Evolutionary conservation across 2,113 vertebrate genomes (phyloP), one percentile per base, ranked within the genome.

Genomic region (Spea bombifrons): DNA sequence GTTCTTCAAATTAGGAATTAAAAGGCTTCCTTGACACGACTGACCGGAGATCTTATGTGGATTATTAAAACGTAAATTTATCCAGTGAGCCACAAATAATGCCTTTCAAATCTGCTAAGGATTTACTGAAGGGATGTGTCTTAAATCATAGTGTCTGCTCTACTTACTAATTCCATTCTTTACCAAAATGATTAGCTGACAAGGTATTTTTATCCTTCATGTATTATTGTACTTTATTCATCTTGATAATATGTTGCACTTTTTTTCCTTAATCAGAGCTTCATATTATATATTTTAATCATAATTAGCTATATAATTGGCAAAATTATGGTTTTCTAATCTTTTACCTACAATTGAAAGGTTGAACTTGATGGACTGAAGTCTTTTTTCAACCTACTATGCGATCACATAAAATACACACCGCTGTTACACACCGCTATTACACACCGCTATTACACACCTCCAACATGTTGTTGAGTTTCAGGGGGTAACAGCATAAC

Each of bases 21-120:
- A 46, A 69, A 68, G 44, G 66, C 30, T 69, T 55, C 55, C 52
- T 66, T 68, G 17, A 13, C 15, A 16, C 17, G 16, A 7, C 17
- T 67, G 57, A 48, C 66, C 61, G 43, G 49, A 52, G 52, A 68
- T 69, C 69, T 61, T 59, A 69, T 68, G n/a, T 9, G 67, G 63
- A 46, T 76, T 69, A 61, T 16, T 43, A n/a, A 47, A 64, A 17
- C 17, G 52, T 68, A 76, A 69, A 76, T 76, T 30, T 76, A 68
- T 55, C 64, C 15, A 12, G 1, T 57, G 49, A 55, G 67, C 52
- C 75, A 16, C 17, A 46, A 43, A 66, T 76, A 68, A 76, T 59
- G 52, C 47, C 15, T 15, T 47, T 76, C 12, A 30, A 76, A 76
- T 69, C 75, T 76, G 50, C 49, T 76, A 68, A 57, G 75, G 66